phyloP scores from a whole-genome alignment of 2,797 vertebrate species.

The Echiichthys vipera region DNA sequence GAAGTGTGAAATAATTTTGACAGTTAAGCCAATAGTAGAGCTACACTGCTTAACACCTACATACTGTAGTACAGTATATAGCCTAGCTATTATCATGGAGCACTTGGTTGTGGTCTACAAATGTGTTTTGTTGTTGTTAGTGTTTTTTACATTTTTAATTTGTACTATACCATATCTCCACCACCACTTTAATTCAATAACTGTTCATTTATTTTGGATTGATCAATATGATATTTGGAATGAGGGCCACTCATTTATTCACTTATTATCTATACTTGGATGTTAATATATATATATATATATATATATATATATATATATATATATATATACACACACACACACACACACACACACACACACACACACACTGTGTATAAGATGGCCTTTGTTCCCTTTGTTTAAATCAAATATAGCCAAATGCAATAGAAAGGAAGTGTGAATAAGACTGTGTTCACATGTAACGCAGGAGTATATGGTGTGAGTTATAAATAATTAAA shows the following conservation, averaged over 20 bases:
- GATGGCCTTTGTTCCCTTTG: background rate
- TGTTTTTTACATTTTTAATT: background rate
- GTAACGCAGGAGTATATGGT: too few relatives aligned
- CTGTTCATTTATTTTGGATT: background rate
- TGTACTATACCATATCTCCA: background rate
- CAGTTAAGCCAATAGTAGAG: slow-evolving; percentile 11
- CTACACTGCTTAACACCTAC: slow-evolving; percentile 1
- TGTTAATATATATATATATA: too few relatives aligned
- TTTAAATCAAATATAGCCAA: slow-evolving; percentile 16
- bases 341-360: too few relatives aligned
- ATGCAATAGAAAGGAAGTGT: background rate
- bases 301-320: too few relatives aligned
- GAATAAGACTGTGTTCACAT: too few relatives aligned
- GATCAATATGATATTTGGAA: background rate
- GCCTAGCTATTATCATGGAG: background rate
- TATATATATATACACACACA: too few relatives aligned
- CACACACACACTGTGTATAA: too few relatives aligned
- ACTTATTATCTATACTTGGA: background rate
- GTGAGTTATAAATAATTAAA: too few relatives aligned
- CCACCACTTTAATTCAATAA: background rate
- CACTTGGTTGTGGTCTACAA: background rate
- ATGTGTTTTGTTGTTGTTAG: background rate
- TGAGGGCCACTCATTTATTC: too few relatives aligned
- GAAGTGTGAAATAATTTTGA: slow-evolving; percentile 14
- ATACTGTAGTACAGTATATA: background rate